Percentiles rank a stretch among this genome's conserved stretches.
These are phyloP conservation scores for Nomada lathburiana DNA, from an alignment of 2,888 invertebrate species.

Conservation along the genomic window DNA sequence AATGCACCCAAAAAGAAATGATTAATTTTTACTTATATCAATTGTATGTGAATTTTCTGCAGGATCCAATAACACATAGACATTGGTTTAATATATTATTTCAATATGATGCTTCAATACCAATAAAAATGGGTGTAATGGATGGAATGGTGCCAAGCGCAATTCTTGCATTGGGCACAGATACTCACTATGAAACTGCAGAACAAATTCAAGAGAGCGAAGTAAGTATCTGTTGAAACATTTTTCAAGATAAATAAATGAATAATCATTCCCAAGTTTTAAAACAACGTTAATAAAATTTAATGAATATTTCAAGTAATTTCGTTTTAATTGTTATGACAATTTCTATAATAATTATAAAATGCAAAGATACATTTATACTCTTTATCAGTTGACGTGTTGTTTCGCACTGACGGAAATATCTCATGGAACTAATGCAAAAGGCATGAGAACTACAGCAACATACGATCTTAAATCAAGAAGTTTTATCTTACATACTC, in stretches of 20 bases:
- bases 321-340: not conserved
- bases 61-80: conserved; percentile 39
- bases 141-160: conserved; percentile 85
- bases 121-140: conserved; percentile 80
- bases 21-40: not conserved
- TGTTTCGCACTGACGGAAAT: conserved; percentile 97
- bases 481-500: conserved; percentile 95
- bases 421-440: conserved; percentile 97
- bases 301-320: not conserved
- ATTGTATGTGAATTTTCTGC: not conserved
- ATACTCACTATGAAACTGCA: conserved; percentile 82
- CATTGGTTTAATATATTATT: conserved; percentile 39
- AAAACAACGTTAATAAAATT: not conserved
- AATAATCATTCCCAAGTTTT: not conserved
- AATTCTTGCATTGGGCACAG: conserved; percentile 84
- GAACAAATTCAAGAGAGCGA: conserved; percentile 78
- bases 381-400: conserved; percentile 87
- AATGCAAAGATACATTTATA: not conserved
- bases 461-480: conserved; percentile 91
- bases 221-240: conserved; percentile 73
- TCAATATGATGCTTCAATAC: conserved; percentile 68
- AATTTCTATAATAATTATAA: not conserved
- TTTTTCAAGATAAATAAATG: not conserved
- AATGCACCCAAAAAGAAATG: not conserved
- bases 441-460: conserved; percentile 95